Evolutionary conservation across 1,140 invertebrate species (phyloP).

Genomic region (Aphaenogaster ashmeadi): DNA sequence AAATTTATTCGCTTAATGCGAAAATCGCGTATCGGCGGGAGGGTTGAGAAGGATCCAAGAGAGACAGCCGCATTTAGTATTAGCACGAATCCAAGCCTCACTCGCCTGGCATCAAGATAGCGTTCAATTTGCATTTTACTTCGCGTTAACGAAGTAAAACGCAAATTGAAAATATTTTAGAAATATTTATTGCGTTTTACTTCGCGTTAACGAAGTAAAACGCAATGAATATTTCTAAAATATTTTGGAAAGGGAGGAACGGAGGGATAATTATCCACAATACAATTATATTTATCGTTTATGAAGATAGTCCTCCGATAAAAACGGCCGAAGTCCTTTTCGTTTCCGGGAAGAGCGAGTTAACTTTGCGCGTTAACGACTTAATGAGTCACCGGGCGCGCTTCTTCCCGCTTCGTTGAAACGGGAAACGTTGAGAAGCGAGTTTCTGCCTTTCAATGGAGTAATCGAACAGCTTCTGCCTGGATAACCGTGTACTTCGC

Average conservation of each 20-base stretch:
- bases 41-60: neutral
- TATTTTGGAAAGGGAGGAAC: neutral
- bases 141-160: neutral
- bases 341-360: neutral
- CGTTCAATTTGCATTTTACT: neutral
- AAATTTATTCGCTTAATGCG: slow-evolving; percentile 39
- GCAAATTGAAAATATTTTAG: neutral
- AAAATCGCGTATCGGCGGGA: slow-evolving; percentile 13
- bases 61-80: neutral
- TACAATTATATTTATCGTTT: slow-evolving; percentile 4
- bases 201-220: neutral
- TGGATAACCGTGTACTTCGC: neutral
- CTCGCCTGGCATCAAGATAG: neutral
- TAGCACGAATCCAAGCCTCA: neutral
- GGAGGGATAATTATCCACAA: neutral
- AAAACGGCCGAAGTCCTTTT: slow-evolving; percentile 8
- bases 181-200: too few relatives aligned
- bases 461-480: slow-evolving; percentile 12
- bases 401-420: slow-evolving; percentile 17
- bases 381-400: slow-evolving; percentile 18
- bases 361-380: neutral
- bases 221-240: slow-evolving; percentile 22
- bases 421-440: slow-evolving; percentile 1
- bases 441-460: neutral
- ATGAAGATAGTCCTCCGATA: slow-evolving; percentile 1